Evolutionary conservation across 1,140 invertebrate genomes (phyloP), one percentile per base, ranked within the genome.

Genomic region (Proales similis): DNA sequence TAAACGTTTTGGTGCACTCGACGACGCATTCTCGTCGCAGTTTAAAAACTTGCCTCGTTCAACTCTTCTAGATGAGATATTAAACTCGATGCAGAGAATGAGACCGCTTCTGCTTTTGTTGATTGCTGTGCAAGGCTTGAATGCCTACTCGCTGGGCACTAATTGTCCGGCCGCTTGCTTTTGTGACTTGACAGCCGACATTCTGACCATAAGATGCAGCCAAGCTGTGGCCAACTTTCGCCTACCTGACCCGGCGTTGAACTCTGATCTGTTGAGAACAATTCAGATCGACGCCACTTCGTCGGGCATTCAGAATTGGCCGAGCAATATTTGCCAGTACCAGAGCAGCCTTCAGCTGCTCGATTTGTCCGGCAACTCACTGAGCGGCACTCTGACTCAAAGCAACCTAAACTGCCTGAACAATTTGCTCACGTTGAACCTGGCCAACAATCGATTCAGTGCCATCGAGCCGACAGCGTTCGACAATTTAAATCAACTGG

Each of bases 81-180:
- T n/a, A n/a, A n/a, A n/a, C n/a, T n/a, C n/a, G n/a, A n/a, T n/a
- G n/a, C n/a, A n/a, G n/a, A n/a, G n/a, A n/a, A n/a, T n/a, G n/a
- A n/a, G n/a, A n/a, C n/a, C n/a, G n/a, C n/a, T n/a, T n/a, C n/a
- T n/a, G n/a, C n/a, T n/a, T n/a, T n/a, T n/a, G n/a, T n/a, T n/a
- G n/a, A n/a, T n/a, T n/a, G n/a, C n/a, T n/a, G n/a, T n/a, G n/a
- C n/a, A n/a, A n/a, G n/a, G n/a, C n/a, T n/a, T n/a, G n/a, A n/a
- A n/a, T n/a, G n/a, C n/a, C n/a, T n/a, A n/a, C n/a, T n/a, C n/a
- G n/a, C n/a, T n/a, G n/a, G n/a, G n/a, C n/a, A n/a, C n/a, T n/a
- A n/a, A n/a, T n/a, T 57, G 51, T 57, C 51, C 51, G 20, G 20
- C n/a, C 17, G 14, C 20, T 24, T 57, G 51, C 27, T 29, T 19